Evolutionary conservation across 2,113 vertebrate species (phyloP).

Genomic region (Cettia cetti): DNA sequence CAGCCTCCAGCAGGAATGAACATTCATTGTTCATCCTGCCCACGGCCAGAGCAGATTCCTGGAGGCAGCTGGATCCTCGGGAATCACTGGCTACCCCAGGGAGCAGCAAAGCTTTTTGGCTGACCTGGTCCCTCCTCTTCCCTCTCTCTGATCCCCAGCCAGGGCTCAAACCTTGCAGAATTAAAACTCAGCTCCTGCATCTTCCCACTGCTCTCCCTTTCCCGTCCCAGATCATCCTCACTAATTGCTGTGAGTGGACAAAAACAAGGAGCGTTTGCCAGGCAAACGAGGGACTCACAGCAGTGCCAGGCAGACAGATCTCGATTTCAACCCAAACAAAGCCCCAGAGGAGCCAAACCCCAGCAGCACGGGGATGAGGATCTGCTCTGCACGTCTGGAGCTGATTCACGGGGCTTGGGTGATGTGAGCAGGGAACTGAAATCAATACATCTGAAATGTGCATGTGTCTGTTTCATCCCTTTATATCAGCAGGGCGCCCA

Average conservation of each 20-base stretch:
- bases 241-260: background rate
- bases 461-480: background rate
- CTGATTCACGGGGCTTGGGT: background rate
- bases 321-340: background rate
- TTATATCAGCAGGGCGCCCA: background rate
- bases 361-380: rapidly evolving
- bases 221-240: background rate
- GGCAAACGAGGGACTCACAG: background rate
- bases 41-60: background rate
- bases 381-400: background rate
- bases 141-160: background rate
- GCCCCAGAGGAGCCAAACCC: background rate
- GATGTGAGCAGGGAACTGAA: background rate
- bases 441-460: background rate
- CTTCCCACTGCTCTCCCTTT: background rate
- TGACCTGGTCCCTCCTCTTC: background rate
- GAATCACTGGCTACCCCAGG: background rate
- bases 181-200: background rate
- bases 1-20: background rate
- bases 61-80: background rate
- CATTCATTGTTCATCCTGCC: background rate
- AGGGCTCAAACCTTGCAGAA: background rate
- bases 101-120: background rate
- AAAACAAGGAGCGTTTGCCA: background rate
- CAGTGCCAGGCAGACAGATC: background rate